Base-by-base conservation (phyloP, 2,797 vertebrate species). In the Sarcoramphus papa region DNA sequence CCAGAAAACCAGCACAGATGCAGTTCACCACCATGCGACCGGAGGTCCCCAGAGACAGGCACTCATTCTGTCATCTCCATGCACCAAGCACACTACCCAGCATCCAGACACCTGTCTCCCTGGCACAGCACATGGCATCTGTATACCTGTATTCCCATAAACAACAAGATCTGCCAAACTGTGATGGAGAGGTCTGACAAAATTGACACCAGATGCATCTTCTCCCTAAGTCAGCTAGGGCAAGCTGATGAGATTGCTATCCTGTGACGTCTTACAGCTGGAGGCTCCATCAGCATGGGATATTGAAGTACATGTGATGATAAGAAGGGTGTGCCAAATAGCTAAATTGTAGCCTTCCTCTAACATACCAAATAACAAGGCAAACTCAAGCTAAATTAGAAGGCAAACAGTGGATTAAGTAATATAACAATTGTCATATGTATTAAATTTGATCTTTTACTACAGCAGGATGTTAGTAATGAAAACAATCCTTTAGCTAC, bases 391-490 rank as follows among this genome's bases (percentile, higher is more conserved):
- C 79, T 88, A 78, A 94, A 96, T 91, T 94, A 96, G 76, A 94
- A 93, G 82, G 54, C 93, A 92, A 96, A 95, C 5, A 51, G 59
- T 70, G 82, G 82, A 96, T 96, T 96, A 95, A 94, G 74, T 90
- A 92, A 93, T 96, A 53, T 43, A 96, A 92, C 73, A 86, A 91
- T n/a, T 14, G 2, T 90, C 93, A 86, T 92, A 93, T 96, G 94
- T 82, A 93, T 90, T 94, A 91, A 67, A 96, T 96, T 85, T 95
- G 82, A 62, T 95, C 67, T 96, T 92, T 97, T 93, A 95, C 93
- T 95, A 33, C 65, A 93, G 69, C 95, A 93, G 93, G 89, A 97
- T 94, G 94, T 93, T 57, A 82, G 48, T 95, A 97, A 97, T 94
- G 67, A 97, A 95, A 96, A 97, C 93, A 96, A 88, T 82, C 80